Conservation (phyloP, 2,113 vertebrate genomes). For the Toxostoma redivivum region DNA sequence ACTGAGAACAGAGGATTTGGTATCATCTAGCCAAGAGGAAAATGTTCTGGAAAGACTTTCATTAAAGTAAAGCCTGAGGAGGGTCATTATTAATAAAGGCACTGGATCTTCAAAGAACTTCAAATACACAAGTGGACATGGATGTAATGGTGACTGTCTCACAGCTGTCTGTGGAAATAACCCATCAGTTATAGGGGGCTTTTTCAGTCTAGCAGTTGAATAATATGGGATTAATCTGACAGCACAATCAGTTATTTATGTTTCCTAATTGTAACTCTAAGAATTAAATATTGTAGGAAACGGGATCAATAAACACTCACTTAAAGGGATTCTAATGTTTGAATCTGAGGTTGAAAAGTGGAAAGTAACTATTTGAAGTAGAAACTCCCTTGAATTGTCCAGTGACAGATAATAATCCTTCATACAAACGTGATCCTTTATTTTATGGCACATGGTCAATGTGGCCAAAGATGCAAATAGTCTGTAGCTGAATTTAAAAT, state of each 20-base stretch:
- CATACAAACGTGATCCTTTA: neutral
- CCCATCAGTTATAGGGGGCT: neutral
- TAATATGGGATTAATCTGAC: neutral
- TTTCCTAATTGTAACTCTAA: neutral
- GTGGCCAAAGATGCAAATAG: neutral
- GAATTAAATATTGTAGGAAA: neutral
- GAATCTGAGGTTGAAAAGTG: neutral
- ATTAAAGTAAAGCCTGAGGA: neutral
- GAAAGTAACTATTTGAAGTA: neutral
- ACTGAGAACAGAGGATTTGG: neutral
- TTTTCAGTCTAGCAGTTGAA: neutral
- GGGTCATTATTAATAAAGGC: neutral
- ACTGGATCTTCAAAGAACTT: neutral
- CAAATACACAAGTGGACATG: neutral
- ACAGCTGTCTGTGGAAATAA: neutral
- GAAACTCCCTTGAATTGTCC: neutral
- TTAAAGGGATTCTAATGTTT: neutral
- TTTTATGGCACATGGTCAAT: neutral
- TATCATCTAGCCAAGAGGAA: neutral
- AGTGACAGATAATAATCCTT: neutral
- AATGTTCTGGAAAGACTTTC: neutral
- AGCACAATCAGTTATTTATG: neutral
- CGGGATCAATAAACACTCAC: neutral
- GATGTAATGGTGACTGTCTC: neutral
- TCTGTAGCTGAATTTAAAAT: neutral